phyloP scores from a whole-genome alignment of 2,797 vertebrate species.

The Thunnus albacares region DNA sequence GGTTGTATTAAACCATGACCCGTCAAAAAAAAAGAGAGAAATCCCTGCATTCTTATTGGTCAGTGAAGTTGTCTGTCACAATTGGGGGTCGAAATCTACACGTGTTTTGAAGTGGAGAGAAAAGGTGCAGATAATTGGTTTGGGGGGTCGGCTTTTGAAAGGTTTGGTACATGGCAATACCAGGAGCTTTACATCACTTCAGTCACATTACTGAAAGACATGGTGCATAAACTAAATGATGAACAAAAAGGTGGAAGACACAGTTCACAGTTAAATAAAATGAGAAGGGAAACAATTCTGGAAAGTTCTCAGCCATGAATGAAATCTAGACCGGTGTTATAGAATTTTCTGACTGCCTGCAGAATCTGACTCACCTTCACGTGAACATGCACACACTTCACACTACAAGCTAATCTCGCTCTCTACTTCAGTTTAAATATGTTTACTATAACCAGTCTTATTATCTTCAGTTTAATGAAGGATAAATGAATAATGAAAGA shows the following conservation, averaged over 20 bases:
- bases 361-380: too few species aligned
- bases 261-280: neutral
- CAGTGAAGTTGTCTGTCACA: conserved; percentile 41
- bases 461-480: too few species aligned
- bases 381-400: too few species aligned
- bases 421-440: too few species aligned
- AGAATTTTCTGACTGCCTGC: too few species aligned
- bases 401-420: too few species aligned
- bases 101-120: conserved; percentile 83
- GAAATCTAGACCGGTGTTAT: too few species aligned
- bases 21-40: neutral
- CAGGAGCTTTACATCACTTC: neutral
- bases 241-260: neutral
- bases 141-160: too few species aligned
- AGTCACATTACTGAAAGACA: neutral
- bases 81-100: conserved; percentile 83
- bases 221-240: neutral
- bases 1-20: conserved; percentile 30
- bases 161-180: neutral
- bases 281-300: neutral
- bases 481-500: too few species aligned
- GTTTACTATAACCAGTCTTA: too few species aligned
- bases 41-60: conserved; percentile 56
- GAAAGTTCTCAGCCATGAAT: too few species aligned
- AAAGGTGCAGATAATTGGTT: neutral